A percentile compares a stretch with the other conserved stretches of the same genome.
These are phyloP conservation scores for Chaitophorus viminalis DNA, from an alignment of 2,888 invertebrate genomes.

Conservation along the genomic window DNA sequence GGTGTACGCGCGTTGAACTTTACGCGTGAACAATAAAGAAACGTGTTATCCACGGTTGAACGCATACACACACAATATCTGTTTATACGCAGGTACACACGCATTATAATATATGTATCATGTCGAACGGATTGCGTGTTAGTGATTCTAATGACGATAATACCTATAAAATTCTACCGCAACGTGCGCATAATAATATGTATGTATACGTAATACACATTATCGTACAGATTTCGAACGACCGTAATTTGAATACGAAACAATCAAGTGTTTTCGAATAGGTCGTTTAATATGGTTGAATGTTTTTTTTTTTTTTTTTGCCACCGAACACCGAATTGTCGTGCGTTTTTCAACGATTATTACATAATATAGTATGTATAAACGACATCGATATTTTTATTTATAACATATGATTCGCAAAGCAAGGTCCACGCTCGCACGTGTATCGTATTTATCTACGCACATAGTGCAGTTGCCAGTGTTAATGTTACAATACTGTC, in stretches of 20 bases:
- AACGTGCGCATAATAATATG: background rate
- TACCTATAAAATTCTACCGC: background rate
- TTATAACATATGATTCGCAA: no score
- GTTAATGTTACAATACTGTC: no score
- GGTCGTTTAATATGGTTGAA: no score
- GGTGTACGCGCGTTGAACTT: no score
- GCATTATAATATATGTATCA: background rate
- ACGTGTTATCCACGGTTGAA: constrained; percentile 21
- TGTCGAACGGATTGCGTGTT: constrained; percentile 9
- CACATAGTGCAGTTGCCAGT: no score
- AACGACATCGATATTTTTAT: background rate
- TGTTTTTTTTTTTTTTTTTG: no score
- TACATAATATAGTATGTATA: no score
- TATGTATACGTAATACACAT: no score
- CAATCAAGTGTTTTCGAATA: background rate
- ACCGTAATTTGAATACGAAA: background rate
- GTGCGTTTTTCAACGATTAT: background rate
- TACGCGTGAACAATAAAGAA: constrained; percentile 11
- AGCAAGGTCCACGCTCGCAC: no score
- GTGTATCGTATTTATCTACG: no score
- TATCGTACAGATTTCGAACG: background rate
- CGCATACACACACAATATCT: background rate
- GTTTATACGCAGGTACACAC: background rate
- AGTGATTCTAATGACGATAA: constrained; percentile 31
- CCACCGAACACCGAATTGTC: background rate